Conservation (phyloP, 1,140 invertebrate species). For the Philopotamus ludificatus region DNA sequence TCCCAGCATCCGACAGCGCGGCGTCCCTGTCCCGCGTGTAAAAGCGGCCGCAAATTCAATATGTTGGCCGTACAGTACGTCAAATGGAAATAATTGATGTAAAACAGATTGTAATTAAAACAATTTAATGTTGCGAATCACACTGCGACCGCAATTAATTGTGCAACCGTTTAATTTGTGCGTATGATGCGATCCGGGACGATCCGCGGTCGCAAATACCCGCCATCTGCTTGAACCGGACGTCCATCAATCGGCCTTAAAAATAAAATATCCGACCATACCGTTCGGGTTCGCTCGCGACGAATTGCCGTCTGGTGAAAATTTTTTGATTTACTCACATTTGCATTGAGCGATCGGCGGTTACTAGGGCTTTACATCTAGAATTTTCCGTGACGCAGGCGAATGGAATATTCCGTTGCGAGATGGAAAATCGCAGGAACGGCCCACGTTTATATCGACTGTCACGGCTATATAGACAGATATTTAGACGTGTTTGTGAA, state of each 20-base stretch:
- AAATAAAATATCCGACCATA: too few relatives aligned
- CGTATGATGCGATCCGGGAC: not conserved
- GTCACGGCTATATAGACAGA: too few relatives aligned
- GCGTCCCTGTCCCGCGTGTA: slow-evolving; percentile 1
- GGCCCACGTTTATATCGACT: too few relatives aligned
- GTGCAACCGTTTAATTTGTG: not conserved
- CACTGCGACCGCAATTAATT: not conserved
- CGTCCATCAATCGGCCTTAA: too few relatives aligned
- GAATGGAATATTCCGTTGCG: not conserved
- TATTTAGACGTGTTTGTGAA: too few relatives aligned
- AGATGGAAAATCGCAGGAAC: not conserved
- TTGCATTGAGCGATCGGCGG: not conserved
- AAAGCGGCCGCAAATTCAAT: slow-evolving; percentile 17
- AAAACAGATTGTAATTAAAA: not conserved
- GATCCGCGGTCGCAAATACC: not conserved
- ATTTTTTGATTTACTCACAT: too few relatives aligned
- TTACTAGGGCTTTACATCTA: too few relatives aligned
- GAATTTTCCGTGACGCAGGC: not conserved
- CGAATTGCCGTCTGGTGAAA: too few relatives aligned
- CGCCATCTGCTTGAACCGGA: not conserved
- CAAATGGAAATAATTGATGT: not conserved
- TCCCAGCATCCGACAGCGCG: not conserved
- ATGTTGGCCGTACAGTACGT: slow-evolving; percentile 8
- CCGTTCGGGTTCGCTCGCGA: too few relatives aligned
- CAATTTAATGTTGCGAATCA: not conserved